A percentile compares a stretch with the other conserved stretches of the same genome.
phyloP scores from a whole-genome alignment of 2,797 vertebrate species.

The Poeciliopsis gracilis region DNA sequence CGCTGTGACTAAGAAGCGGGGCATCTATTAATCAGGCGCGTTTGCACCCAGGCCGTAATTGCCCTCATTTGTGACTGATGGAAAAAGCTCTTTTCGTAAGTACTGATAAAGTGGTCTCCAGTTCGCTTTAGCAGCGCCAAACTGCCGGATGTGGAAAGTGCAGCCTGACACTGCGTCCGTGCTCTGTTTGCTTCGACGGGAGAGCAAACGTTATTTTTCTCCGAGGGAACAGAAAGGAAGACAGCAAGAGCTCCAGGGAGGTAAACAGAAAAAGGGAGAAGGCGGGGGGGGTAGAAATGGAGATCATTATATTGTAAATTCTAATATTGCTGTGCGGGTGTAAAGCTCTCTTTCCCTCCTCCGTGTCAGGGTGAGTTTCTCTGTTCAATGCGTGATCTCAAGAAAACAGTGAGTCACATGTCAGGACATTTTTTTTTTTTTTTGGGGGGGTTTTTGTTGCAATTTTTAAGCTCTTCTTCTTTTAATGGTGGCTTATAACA shows the following conservation, averaged over 20 bases:
- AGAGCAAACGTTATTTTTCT: slow-evolving; percentile 40
- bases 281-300: neutral
- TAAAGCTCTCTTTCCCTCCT: slow-evolving; percentile 1
- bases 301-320: neutral
- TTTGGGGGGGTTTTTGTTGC: neutral
- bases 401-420: neutral
- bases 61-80: slow-evolving; percentile 3
- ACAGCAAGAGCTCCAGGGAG: slow-evolving; percentile 8
- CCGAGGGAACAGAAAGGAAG: slow-evolving; percentile 24
- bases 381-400: neutral
- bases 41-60: slow-evolving; percentile 7
- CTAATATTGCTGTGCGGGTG: neutral
- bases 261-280: neutral
- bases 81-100: neutral
- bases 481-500: neutral
- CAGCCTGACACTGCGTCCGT: slow-evolving; percentile 33
- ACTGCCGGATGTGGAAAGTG: neutral
- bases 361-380: neutral
- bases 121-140: slow-evolving; percentile 2
- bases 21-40: neutral
- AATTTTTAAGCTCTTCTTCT: neutral
- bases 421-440: neutral
- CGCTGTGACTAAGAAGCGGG: slow-evolving; percentile 2
- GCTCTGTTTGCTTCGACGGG: slow-evolving; percentile 27
- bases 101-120: neutral